These are phyloP conservation scores for Drosophila punjabiensis DNA, from an alignment of 1,140 invertebrate species.

Conservation along the genomic window DNA sequence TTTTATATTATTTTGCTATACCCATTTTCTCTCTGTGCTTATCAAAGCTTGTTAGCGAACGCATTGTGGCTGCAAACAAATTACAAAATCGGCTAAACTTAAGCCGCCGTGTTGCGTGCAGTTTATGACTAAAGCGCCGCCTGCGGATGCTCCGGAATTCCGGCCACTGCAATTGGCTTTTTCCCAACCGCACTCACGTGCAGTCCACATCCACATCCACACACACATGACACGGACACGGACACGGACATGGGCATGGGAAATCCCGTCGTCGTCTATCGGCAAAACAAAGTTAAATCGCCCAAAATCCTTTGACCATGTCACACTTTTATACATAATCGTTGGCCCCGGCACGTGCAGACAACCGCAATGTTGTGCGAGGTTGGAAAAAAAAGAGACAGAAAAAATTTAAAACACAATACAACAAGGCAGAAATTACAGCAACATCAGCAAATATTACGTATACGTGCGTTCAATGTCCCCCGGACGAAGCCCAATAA, in stretches of 20 bases:
- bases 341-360: slow-evolving; percentile 62
- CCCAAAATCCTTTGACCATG: slow-evolving; percentile 66
- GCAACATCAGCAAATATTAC: slow-evolving; percentile 57
- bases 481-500: slow-evolving; percentile 58
- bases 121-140: slow-evolving; percentile 35
- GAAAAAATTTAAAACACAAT: slow-evolving; percentile 9
- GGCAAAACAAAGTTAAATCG: slow-evolving; percentile 66
- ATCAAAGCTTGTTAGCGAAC: slow-evolving; percentile 21
- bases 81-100: slow-evolving; percentile 50
- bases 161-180: slow-evolving; percentile 46
- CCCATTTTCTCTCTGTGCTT: neutral
- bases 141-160: slow-evolving; percentile 24
- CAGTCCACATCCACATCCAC: slow-evolving; percentile 3
- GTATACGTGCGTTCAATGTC: slow-evolving; percentile 57
- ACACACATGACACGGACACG: slow-evolving; percentile 1
- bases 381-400: slow-evolving; percentile 3
- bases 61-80: slow-evolving; percentile 48
- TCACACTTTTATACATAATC: slow-evolving; percentile 63
- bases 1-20: no score
- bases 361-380: slow-evolving; percentile 70
- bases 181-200: slow-evolving; percentile 42
- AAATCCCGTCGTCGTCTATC: slow-evolving; percentile 24
- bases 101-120: slow-evolving; percentile 42
- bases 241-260: neutral
- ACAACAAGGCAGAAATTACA: slow-evolving; percentile 41